Evolutionary conservation across 2,888 invertebrate species (phyloP), one percentile per base, ranked within the genome.

Genomic region (Alloscopus bannaensis): DNA sequence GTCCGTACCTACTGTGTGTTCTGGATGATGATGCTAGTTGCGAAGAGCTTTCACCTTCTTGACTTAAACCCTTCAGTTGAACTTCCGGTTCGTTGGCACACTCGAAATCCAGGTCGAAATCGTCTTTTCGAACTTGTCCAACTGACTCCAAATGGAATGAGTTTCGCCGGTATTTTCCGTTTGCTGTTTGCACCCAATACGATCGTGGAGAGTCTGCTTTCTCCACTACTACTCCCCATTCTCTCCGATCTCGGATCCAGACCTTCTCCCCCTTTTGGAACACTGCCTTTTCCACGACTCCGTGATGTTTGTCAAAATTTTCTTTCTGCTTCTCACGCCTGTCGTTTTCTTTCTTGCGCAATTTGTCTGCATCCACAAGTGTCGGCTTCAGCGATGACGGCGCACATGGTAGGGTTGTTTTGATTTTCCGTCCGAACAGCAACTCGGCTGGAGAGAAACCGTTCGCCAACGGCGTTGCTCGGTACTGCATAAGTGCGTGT

Each of bases 361-460:
- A 31, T 0, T 26, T 20, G 2, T 42, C 1, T 1, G 0, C 1
- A 11, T 71, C 71, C 31, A 71, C 71, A 1, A 18, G 11, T n/a
- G 16, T 47, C 2, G 71, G 71, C 1, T 11, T 16, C 1, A 71
- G 36, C 0, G 3, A n/a, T 1, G 13, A 2, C 0, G 71, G 31
- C 0, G 31, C 3, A 6, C 13, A 13, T 86, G 70, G 77, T 88
- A 86, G 52, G 6, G 80, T 64, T 64, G 84, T 82, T 50, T 86
- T 68, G 31, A 87, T 73, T 45, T 82, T 84, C 24, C 86, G 31
- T 18, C 86, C 86, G 81, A 86, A 84, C 8, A 86, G 83, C 11
- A 87, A 76, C 77, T 87, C 86, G 2, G 86, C 84, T 20, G 87
- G 86, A 26, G 83, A 85, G 62, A 81, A 85, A 13, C 86, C 86